Base-by-base conservation (phyloP, 2,888 invertebrate genomes). In the Synergus laeviventris region DNA sequence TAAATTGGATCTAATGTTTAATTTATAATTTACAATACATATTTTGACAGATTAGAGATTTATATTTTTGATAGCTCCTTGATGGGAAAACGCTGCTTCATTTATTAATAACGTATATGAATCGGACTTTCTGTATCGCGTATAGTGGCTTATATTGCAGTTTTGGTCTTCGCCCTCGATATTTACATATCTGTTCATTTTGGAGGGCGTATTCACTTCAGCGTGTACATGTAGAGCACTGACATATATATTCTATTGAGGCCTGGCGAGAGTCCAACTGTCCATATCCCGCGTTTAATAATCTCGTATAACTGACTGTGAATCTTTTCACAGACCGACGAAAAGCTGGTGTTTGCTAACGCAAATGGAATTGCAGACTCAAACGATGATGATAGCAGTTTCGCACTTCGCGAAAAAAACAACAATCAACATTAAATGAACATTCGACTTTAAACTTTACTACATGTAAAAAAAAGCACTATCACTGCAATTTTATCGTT, bases 201-300 rank as follows among this genome's bases (percentile, higher is more conserved):
- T 70, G 45, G 70, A 70, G 70, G 49, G 31, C 31, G 31, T 49
- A 70, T 70, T 70, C 70, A 70, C 49, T 49, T 31, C 45, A n/a
- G 24, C 24, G 70, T 70, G 70, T 70, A 70, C 49, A 70, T 31
- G 24, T 31, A 70, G 70, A 70, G 70, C 45, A 31, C 45, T 70
- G n/a, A n/a, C n/a, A n/a, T n/a, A n/a, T n/a, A 70, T 70, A 70
- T 70, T 70, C 70, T 70, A 70, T 70, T 70, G 70, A 70, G 70
- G 70, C 31, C 82, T 83, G 82, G 83, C 79, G 36, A 61, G 66
- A 76, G 66, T 78, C 83, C 81, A 83, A 82, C 82, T 76, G 76
- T 78, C 82, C 74, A 79, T 70, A 49, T 81, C 77, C 79, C 74
- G 79, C 81, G 82, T 83, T 83, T 83, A 83, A 83, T 83, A 83